Evolutionary conservation across 2,888 invertebrate genomes (phyloP), one percentile per base, ranked within the genome.

Genomic region (Drosophila algonquin): DNA sequence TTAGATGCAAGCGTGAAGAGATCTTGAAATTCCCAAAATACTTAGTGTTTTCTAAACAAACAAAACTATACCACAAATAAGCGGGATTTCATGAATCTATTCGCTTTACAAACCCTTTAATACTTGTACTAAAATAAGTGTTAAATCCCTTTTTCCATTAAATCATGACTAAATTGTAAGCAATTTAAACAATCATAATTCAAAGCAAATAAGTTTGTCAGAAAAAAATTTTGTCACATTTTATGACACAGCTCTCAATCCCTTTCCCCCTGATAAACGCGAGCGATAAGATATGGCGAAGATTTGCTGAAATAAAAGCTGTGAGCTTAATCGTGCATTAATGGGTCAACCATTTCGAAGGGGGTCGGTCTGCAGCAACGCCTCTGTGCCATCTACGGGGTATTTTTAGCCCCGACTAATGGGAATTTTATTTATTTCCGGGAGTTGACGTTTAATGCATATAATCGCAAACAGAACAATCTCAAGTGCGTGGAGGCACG

Each of bases 401-500:
- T 53, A 69, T 54, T 58, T 57, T 67, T 67, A 70, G 67, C 58
- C 58, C 30, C 16, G 70, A 58, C 58, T 67, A 69, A 69, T 45
- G 35, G 27, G 9, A 4, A 7, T 35, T 50, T 67, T 21, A 21
- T 67, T 14, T 56, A 47, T 45, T 56, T 67, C 67, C 67, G 57
- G 48, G 56, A 35, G 32, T n/a, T 5, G 56, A 44, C 56, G 61
- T 54, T 62, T 56, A 47, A 53, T 7, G 14, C 58, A 59, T 48
- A 53, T 54, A 48, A 73, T 56, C 67, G 32, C 27, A 45, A 9
- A 30, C 60, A 50, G 51, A 73, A 32, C 24, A 55, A 69, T 61
- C 61, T 75, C 61, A 53, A 69, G 72, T 73, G 72, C 63, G 54
- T 72, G 63, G 71, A 70, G 44, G 71, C 68, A 68, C 68, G 71